Evolutionary conservation across 2,797 vertebrate genomes (phyloP).

Genomic region (Aplochiton taeniatus): DNA sequence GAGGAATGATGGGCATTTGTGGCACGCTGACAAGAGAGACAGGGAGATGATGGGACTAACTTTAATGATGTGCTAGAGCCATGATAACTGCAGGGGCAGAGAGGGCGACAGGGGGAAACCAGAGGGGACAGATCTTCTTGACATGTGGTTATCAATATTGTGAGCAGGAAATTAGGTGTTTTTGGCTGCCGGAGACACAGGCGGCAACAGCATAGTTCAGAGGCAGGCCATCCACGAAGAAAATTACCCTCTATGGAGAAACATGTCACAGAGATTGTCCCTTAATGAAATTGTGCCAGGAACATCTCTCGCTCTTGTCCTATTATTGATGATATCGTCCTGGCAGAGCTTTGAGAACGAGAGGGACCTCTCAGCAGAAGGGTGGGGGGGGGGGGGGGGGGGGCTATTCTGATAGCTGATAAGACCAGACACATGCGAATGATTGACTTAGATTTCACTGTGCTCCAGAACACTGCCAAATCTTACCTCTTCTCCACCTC

Average conservation of each 20-base stretch:
- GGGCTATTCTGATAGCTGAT: slow-evolving; percentile 36
- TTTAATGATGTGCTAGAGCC: slow-evolving; percentile 17
- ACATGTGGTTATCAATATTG: slow-evolving; percentile 63
- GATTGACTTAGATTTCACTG: slow-evolving; percentile 33
- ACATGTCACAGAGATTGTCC: slow-evolving; percentile 55
- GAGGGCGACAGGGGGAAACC: slow-evolving; percentile 34
- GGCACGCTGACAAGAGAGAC: not conserved
- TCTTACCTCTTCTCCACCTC: slow-evolving; percentile 8
- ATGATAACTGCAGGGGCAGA: not conserved
- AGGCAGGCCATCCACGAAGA: slow-evolving; percentile 36
- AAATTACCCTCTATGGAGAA: slow-evolving; percentile 53
- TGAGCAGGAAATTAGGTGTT: slow-evolving; percentile 50
- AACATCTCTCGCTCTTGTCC: slow-evolving; percentile 50
- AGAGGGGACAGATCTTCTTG: slow-evolving; percentile 50
- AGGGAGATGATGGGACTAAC: not conserved
- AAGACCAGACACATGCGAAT: slow-evolving; percentile 45
- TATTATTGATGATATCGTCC: slow-evolving; percentile 55
- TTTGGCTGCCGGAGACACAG: slow-evolving; percentile 33
- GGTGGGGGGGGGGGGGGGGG: slow-evolving; percentile 28
- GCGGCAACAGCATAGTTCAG: slow-evolving; percentile 14
- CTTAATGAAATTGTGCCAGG: slow-evolving; percentile 66
- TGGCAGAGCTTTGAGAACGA: slow-evolving; percentile 29
- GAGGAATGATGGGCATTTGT: not conserved
- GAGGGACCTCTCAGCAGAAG: slow-evolving; percentile 30
- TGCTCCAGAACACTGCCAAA: slow-evolving; percentile 34